Base-by-base conservation (phyloP, 1,140 invertebrate species). In the Mactra quadrangularis region DNA sequence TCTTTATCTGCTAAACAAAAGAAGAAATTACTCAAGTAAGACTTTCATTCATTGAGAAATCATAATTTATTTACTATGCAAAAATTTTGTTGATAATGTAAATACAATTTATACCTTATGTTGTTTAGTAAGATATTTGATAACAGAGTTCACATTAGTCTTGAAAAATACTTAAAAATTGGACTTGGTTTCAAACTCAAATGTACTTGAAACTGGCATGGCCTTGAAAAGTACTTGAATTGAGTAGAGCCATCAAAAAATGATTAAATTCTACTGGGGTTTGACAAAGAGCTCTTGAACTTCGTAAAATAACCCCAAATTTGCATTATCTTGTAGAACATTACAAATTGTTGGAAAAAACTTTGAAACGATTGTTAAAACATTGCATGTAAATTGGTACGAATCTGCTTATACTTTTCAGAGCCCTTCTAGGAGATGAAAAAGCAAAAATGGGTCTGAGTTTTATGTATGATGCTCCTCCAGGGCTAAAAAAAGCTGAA, bases 391-490 rank as follows among this genome's bases (percentile, higher is more conserved):
- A n/a, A n/a, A n/a, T n/a, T n/a, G n/a, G n/a, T n/a, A n/a, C n/a
- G n/a, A n/a, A n/a, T n/a, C n/a, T n/a, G n/a, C n/a, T 41, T 15
- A 50, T 29, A 31, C 68, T 75, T 94, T 94, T 35, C 90, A 98
- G 97, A 93, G 98, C 98, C 11, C 95, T 99, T 91, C 93, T 99
- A 57, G 99, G 98, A 89, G 99, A 99, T 93, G 98, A 99, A 86
- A 99, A 99, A 92, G 98, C 99, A 74, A 99, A 99, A 92, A 92
- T 99, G n/a, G 99, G 98, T 85, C 95, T 99, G 0, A 99, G 98
- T 94, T 99, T 99, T 91, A 98, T 99, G 97, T 99, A 99, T 93
- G 98, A 99, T 93, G 97, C 98, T n/a, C 99, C 99, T 78, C 98
- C 98, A 38, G 99, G 98, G 55, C 85, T 94, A 27, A 93, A 93